Conservation (phyloP, 2,797 vertebrate species). For the Coendou prehensilis region DNA sequence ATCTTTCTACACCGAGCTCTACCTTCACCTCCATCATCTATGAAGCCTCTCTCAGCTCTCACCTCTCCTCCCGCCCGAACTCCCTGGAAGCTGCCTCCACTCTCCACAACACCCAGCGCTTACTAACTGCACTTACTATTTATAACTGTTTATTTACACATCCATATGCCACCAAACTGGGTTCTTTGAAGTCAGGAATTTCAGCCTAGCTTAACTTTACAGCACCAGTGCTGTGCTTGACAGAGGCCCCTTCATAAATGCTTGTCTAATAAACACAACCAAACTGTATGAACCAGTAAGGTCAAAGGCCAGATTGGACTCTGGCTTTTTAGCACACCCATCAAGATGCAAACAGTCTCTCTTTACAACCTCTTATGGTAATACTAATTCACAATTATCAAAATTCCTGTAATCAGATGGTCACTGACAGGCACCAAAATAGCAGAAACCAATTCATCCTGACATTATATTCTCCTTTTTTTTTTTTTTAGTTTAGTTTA, state of each 20-base stretch:
- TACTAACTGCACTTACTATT: neutral
- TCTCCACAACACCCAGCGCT: neutral
- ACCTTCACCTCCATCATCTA: neutral
- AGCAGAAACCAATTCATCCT: conserved; percentile 50
- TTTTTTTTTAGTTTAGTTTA: neutral
- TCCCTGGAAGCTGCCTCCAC: neutral
- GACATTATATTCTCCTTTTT: neutral
- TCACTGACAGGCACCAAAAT: neutral
- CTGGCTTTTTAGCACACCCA: conserved; percentile 10
- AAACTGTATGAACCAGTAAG: neutral
- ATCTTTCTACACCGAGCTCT: neutral
- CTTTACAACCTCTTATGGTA: conserved; percentile 26
- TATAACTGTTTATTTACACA: conserved; percentile 12
- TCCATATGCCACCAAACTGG: neutral
- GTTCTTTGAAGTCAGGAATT: conserved; percentile 51
- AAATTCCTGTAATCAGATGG: neutral
- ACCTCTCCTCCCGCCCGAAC: neutral
- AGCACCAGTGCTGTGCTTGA: neutral
- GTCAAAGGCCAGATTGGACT: conserved; percentile 25
- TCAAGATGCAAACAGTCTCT: conserved; percentile 3
- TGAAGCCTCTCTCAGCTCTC: neutral
- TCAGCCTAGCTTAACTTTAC: conserved; percentile 46
- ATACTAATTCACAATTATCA: conserved; percentile 57
- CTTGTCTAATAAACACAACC: conserved; percentile 43
- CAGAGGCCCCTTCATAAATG: conserved; percentile 24